phyloP scores from a whole-genome alignment of 2,888 invertebrate species.

The Callimorpha dominula region DNA sequence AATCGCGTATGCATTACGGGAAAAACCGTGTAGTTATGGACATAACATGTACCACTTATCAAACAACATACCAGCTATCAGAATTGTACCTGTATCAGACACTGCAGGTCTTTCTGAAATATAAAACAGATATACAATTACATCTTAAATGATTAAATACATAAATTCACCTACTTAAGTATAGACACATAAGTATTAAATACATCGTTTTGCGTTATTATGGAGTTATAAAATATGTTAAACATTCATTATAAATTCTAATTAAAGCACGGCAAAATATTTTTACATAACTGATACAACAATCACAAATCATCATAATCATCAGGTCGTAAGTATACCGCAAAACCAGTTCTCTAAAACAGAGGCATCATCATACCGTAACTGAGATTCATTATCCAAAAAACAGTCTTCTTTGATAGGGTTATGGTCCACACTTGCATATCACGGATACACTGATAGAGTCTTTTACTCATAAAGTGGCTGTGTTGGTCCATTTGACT shows the following conservation, averaged over 20 bases:
- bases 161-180: background rate
- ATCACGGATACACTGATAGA: slow-evolving; percentile 32
- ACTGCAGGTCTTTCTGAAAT: background rate
- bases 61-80: background rate
- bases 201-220: background rate
- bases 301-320: background rate
- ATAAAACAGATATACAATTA: background rate
- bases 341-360: background rate
- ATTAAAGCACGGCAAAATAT: too few species aligned
- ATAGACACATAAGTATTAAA: background rate
- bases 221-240: background rate
- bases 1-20: background rate
- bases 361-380: background rate
- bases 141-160: background rate
- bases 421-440: slow-evolving; percentile 35
- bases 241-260: background rate
- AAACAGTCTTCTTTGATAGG: slow-evolving; percentile 8
- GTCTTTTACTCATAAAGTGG: slow-evolving; percentile 77
- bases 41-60: background rate
- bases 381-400: background rate
- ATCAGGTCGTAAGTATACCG: background rate
- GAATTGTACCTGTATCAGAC: background rate
- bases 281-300: background rate
- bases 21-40: background rate
- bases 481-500: slow-evolving; percentile 62